Evolutionary conservation across 2,888 invertebrate genomes (phyloP).

Genomic region (Pedicia rivosa): DNA sequence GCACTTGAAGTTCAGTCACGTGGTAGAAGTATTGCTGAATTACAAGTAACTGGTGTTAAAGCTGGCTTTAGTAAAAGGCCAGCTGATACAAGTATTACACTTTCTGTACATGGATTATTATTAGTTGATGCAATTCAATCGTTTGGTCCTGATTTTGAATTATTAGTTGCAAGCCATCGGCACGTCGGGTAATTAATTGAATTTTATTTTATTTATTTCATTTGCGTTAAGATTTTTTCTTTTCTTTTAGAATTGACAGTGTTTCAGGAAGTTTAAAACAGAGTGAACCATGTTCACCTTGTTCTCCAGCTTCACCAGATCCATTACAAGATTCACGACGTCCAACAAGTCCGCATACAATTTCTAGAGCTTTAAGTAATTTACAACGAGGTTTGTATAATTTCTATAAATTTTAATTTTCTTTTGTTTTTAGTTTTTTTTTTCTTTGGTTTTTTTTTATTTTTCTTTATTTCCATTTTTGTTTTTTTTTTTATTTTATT

Average conservation of each 20-base stretch:
- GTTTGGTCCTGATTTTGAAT: constrained; percentile 88
- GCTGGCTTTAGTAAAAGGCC: constrained; percentile 58
- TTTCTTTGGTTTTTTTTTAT: constrained; percentile 5
- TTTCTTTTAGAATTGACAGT: constrained; percentile 70
- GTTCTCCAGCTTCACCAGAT: constrained; percentile 63
- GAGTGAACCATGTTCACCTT: constrained; percentile 82
- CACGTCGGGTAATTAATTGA: constrained; percentile 57
- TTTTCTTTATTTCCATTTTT: neutral
- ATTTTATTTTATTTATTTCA: neutral
- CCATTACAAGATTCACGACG: constrained; percentile 24
- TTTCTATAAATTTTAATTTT: constrained; percentile 6
- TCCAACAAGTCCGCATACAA: constrained; percentile 37
- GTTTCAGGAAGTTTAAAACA: constrained; percentile 82
- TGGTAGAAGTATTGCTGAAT: constrained; percentile 80
- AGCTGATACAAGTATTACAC: constrained; percentile 55
- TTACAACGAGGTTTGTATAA: constrained; percentile 25
- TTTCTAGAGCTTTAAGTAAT: constrained; percentile 38
- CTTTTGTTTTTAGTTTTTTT: constrained; percentile 5
- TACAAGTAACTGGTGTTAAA: constrained; percentile 80
- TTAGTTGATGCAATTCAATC: constrained; percentile 91
- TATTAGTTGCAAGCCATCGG: constrained; percentile 86
- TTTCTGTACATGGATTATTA: constrained; percentile 83
- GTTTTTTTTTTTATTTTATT: constrained; percentile 2
- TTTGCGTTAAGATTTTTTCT: constrained; percentile 2
- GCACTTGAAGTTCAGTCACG: constrained; percentile 73